Evolutionary conservation across 2,888 invertebrate species (phyloP), one percentile per base, ranked within the genome.

Genomic region (Acrobasis repandana): DNA sequence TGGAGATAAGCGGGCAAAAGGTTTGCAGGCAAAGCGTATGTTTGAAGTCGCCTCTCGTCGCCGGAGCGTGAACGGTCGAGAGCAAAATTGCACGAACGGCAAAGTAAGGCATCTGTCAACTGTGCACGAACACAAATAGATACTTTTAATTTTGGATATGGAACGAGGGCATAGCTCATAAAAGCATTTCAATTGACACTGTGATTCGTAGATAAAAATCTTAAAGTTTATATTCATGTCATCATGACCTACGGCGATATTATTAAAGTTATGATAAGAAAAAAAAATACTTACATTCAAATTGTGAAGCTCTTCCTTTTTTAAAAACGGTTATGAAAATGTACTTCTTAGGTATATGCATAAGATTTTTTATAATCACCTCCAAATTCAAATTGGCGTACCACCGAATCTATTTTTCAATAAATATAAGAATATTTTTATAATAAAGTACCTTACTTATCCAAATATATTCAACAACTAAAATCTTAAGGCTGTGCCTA

Each of bases 1-100:
- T 87, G 84, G 82, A 88, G 91, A 92, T 91, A 90, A 90, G 90
- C 91, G 86, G 84, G 85, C 88, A 89, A 90, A 91, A 91, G 90
- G 92, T 92, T 88, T 83, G 88, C 80, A 80, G 77, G 79, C 80
- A 77, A 74, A 81, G 83, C 84, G 82, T 82, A 90, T 90, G 92
- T 92, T 92, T 92, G 92, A 92, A 91, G 90, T 92, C 85, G 85
- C 86, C 89, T 86, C 90, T 90, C 80, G 84, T 89, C 90, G 83
- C 62, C 78, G 83, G 75, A 88, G 87, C 92, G 90, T 90, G 84
- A 90, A 87, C 83, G 85, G 80, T 85, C 82, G 83, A 88, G 87
- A 88, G 89, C 84, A 83, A 88, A 90, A 91, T 90, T 90, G 89
- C 85, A 83, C 77, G 81, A 83, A 79, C 60, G 52, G 28, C 59